Base-by-base conservation (phyloP, 64 coral and sea anemone species). In the Trachythela sp. region DNA sequence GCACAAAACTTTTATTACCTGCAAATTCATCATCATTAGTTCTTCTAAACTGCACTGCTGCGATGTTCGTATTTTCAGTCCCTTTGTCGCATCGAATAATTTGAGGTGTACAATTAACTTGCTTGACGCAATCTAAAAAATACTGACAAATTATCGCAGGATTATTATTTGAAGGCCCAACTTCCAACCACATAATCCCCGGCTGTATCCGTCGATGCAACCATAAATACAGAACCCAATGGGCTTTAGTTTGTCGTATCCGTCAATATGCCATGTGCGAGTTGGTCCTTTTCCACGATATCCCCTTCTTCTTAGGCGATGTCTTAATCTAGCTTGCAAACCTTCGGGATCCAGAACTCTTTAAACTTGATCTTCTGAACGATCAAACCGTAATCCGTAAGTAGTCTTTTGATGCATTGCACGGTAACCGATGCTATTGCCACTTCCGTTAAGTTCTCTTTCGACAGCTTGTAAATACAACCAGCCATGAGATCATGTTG, bases 181-280 rank as follows among this genome's bases (percentile, higher is more conserved):
- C 87, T 85, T 93, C 87, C 8, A 93, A 86, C 92, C 87, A 93
- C 84, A 93, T 84, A 48, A 93, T 93, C 27, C 84, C 84, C 83
- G 35, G 48, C 87, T 93, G 59, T 75, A 89, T 35, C 87, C 72
- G 54, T 88, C 85, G 29, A 84, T 60, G 33, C 64, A 84, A 58
- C 90, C 85, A 60, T 87, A 85, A 1, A 92, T 13, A 45, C 70
- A 80, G 22, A 80, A 89, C 11, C 48, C 75, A 5, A 89, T 49
- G 11, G 42, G 70, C 31, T 84, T 83, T 9, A 89, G 32, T 56
- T 83, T 84, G 15, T 89, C 88, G 48, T 89, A 85, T 85, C 83
- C 58, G 54, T 85, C 83, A 84, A 91, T 33, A 36, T 85, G 84
- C 83, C 83, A 70, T 4, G 84, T 85, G 34, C 40, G 89, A 83